These are phyloP conservation scores for Tachypleus tridentatus DNA, from an alignment of 1,140 invertebrate genomes.

Conservation along the genomic window DNA sequence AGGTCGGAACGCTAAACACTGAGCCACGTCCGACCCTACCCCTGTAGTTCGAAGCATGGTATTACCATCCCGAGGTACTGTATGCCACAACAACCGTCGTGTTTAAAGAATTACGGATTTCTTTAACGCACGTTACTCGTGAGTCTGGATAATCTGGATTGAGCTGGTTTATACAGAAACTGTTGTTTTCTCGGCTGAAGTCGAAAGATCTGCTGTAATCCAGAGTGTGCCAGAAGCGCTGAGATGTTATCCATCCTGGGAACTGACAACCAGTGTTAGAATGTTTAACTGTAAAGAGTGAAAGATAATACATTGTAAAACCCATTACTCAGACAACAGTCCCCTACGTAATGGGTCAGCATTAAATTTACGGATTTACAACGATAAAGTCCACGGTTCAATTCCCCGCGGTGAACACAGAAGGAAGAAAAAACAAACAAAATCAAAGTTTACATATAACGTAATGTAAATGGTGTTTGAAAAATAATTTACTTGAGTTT, in stretches of 20 bases:
- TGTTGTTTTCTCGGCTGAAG: constrained; percentile 21
- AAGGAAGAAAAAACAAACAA: too few relatives aligned
- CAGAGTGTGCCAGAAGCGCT: constrained; percentile 22
- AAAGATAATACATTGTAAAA: constrained; percentile 21
- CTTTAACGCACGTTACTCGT: constrained; percentile 18
- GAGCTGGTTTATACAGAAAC: constrained; percentile 17
- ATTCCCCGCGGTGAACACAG: too few relatives aligned
- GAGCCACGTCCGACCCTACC: too few relatives aligned
- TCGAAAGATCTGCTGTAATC: constrained; percentile 21
- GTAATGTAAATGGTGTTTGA: too few relatives aligned
- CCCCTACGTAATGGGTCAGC: too few relatives aligned
- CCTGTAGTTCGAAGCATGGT: too few relatives aligned
- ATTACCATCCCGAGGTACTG: constrained; percentile 22
- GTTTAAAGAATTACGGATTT: constrained; percentile 9
- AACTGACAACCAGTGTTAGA: constrained; percentile 23
- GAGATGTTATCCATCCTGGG: constrained; percentile 22
- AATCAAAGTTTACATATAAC: too few relatives aligned
- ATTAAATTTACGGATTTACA: too few relatives aligned
- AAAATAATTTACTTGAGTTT: too few relatives aligned
- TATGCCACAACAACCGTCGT: constrained; percentile 18
- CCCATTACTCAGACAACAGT: too few relatives aligned
- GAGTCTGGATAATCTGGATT: constrained; percentile 17
- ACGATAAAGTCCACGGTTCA: too few relatives aligned
- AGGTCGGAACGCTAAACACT: too few relatives aligned
- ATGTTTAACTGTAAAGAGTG: constrained; percentile 33